Evolutionary conservation across 1,140 invertebrate species (phyloP), one percentile per base, ranked within the genome.

Genomic region (Ips nitidus): DNA sequence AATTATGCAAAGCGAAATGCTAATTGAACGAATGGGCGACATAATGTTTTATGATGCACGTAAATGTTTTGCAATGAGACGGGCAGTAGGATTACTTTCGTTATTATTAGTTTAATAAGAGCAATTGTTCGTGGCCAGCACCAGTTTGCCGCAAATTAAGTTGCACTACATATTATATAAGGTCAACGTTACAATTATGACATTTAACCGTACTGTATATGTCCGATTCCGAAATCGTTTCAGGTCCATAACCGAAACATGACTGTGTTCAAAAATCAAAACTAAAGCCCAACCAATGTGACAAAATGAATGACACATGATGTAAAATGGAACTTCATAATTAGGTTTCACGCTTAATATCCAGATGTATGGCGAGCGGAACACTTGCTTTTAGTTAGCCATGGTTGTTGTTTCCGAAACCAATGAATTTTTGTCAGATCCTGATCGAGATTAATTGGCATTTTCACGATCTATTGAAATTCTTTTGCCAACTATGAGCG

Each of bases 251-350:
- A 59, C 57, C 65, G 50, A 67, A 52, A 45, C 56, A 45, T 52
- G 40, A 67, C 65, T 67, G 45, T 63, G 42, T 65, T 8, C n/a
- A 67, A 67, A 58, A 60, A 41, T 59, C 65, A 53, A 5, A 67
- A 5, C 42, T 2, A 36, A 59, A 67, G 60, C 57, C 53, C 42
- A 59, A 41, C 2, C 2, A 64, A 64, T 42, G 55, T 39, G 68
- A 58, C 61, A 70, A 70, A 70, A 78, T 79, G 78, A 79, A 64
- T 79, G 77, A 78, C 78, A 79, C 74, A 79, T 79, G 78, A 76
- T 60, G 65, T 75, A 77, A 75, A 62, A 63, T 53, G 56, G 75
- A 77, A 74, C 71, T 59, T 74, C 75, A 72, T 77, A 75, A 77
- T 78, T 77, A 74, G 71, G 69, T 77, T 75, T 66, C 71, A 79